These are phyloP conservation scores for Griposia aprilina DNA, from an alignment of 2,888 invertebrate species.

Conservation along the genomic window DNA sequence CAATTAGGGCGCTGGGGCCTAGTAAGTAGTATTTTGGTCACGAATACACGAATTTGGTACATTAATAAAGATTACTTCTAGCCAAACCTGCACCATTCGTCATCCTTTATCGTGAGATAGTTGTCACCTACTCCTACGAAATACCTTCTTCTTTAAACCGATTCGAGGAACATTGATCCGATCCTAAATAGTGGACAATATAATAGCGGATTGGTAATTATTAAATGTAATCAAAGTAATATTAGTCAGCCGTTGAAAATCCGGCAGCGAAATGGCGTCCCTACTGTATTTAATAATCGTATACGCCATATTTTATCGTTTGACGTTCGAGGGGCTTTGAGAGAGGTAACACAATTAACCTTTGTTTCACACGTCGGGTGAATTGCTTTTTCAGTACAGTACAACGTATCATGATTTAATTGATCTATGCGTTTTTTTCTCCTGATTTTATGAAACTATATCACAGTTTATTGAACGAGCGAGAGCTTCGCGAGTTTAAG, in stretches of 20 bases:
- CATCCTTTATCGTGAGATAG: not conserved
- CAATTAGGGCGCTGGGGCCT: too few species aligned
- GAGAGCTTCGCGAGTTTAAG: too few species aligned
- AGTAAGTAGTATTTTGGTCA: not conserved
- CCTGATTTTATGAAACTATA: not conserved
- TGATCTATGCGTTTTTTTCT: not conserved
- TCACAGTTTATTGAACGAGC: too few species aligned
- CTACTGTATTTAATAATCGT: constrained; percentile 16
- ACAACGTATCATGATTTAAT: not conserved
- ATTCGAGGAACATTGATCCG: not conserved
- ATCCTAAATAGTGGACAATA: too few species aligned
- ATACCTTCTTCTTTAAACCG: not conserved
- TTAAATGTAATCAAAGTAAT: not conserved
- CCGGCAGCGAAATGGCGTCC: not conserved
- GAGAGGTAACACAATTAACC: constrained; percentile 34
- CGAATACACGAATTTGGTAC: too few species aligned
- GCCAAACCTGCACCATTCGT: not conserved
- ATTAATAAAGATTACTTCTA: not conserved
- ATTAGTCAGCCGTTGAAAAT: not conserved
- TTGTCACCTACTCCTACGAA: not conserved
- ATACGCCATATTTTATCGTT: constrained; percentile 35
- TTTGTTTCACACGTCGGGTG: constrained; percentile 29
- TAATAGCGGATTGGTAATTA: not conserved
- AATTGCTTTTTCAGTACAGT: constrained; percentile 28
- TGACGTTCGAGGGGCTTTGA: constrained; percentile 33